A percentile compares a stretch with the other conserved stretches of the same genome.
phyloP scores from a whole-genome alignment of 1,140 invertebrate species.

The Neocloeon triangulifer region DNA sequence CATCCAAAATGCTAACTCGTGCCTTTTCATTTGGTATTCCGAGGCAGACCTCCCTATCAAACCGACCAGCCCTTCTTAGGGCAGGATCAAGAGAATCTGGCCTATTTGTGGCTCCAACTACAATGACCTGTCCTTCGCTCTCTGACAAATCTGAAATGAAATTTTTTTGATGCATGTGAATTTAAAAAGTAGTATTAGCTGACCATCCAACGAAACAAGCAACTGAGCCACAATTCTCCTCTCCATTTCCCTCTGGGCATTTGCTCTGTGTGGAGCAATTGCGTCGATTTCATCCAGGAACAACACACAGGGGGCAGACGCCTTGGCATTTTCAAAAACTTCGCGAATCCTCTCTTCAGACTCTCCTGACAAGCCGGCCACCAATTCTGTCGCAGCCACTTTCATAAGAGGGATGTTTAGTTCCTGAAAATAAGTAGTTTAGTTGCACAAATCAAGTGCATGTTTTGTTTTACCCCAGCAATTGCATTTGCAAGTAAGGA shows the following conservation, averaged over 20 bases:
- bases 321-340: constrained; percentile 63
- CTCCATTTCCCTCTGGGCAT: constrained; percentile 86
- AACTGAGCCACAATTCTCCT: constrained; percentile 82
- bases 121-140: too few relatives aligned
- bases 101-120: constrained; percentile 88
- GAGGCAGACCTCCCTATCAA: constrained; percentile 81
- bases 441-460: neutral
- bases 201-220: constrained; percentile 65
- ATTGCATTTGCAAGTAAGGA: constrained; percentile 78
- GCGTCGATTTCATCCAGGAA: constrained; percentile 91
- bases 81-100: constrained; percentile 85
- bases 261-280: constrained; percentile 64
- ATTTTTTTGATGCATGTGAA: neutral
- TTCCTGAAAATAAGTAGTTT: constrained; percentile 16
- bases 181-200: constrained; percentile 4
- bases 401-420: constrained; percentile 52
- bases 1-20: constrained; percentile 47
- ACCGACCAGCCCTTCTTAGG: constrained; percentile 69
- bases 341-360: constrained; percentile 82
- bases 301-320: constrained; percentile 57
- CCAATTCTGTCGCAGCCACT: constrained; percentile 72
- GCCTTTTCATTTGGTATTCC: constrained; percentile 77
- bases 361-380: constrained; percentile 88
- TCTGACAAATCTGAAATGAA: too few relatives aligned
- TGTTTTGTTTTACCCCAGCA: constrained; percentile 45